Evolutionary conservation across 2,113 vertebrate genomes (phyloP).

Genomic region (Ciconia stormi): DNA sequence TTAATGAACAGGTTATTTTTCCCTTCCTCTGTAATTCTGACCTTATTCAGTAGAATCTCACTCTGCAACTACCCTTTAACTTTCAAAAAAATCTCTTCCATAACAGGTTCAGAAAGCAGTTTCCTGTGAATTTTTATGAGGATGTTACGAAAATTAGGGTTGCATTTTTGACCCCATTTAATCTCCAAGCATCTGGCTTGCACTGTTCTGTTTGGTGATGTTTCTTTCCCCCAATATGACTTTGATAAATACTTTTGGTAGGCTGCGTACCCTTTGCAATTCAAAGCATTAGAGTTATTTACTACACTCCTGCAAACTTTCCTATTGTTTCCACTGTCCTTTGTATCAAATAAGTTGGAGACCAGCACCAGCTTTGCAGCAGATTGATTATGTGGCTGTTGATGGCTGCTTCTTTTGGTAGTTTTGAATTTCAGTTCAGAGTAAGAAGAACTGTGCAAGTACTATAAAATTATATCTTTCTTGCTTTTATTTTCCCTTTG

Average conservation of each 20-base stretch:
- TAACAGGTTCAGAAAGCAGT: slow-evolving; percentile 59
- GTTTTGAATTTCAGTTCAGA: slow-evolving; percentile 69
- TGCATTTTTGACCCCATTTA: slow-evolving; percentile 68
- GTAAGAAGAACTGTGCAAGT: slow-evolving; percentile 56
- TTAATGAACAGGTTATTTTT: slow-evolving; percentile 2
- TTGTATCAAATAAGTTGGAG: slow-evolving; percentile 56
- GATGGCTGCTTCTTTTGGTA: slow-evolving; percentile 64
- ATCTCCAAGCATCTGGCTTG: slow-evolving; percentile 67
- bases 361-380: slow-evolving; percentile 46
- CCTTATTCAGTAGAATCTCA: neutral
- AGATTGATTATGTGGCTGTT: slow-evolving; percentile 62
- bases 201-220: slow-evolving; percentile 56
- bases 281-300: slow-evolving; percentile 63
- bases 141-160: slow-evolving; percentile 55
- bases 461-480: slow-evolving; percentile 68
- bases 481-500: slow-evolving; percentile 66
- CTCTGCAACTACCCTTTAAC: neutral
- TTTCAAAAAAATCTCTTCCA: slow-evolving; percentile 3
- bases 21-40: neutral
- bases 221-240: slow-evolving; percentile 40
- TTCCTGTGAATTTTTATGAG: slow-evolving; percentile 60
- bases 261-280: slow-evolving; percentile 51
- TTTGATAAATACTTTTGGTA: slow-evolving; percentile 59
- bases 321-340: slow-evolving; percentile 52
- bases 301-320: slow-evolving; percentile 48